A percentile compares a stretch with the other conserved stretches of the same genome.
phyloP scores from a whole-genome alignment of 2,113 vertebrate species.

The Paradoxurus hermaphroditus region DNA sequence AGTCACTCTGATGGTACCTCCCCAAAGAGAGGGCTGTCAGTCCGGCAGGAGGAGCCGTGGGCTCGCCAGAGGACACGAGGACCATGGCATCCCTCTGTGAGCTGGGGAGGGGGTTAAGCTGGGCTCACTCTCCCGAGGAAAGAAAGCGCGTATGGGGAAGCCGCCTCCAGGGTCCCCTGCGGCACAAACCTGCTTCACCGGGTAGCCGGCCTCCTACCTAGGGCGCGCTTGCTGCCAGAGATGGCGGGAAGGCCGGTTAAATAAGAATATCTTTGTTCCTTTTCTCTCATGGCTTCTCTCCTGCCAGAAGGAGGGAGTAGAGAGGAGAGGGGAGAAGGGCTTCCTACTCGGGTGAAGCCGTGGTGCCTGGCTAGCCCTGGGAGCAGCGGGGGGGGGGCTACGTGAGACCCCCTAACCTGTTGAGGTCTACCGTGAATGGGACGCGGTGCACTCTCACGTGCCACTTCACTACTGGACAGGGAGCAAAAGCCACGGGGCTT shows the following conservation, averaged over 20 bases:
- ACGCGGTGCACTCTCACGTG: neutral
- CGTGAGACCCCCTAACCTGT: accelerated
- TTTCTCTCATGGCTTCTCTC: neutral
- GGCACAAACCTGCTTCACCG: neutral
- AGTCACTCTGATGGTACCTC: neutral
- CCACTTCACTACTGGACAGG: neutral
- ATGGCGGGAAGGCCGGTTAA: accelerated
- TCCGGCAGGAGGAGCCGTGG: neutral
- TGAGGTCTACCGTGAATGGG: neutral
- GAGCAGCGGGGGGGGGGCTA: neutral
- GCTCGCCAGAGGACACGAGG: neutral
- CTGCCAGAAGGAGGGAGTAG: neutral
- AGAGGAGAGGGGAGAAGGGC: neutral
- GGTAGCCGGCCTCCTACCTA: neutral
- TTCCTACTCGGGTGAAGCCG: accelerated
- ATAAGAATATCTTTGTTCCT: too few relatives aligned
- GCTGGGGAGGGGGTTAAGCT: neutral
- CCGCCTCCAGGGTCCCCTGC: neutral
- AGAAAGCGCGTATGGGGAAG: neutral
- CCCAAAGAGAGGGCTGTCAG: neutral
- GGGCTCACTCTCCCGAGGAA: neutral
- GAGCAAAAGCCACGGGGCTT: neutral
- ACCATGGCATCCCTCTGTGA: neutral
- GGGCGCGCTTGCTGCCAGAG: neutral
- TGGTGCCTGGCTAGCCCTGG: neutral